These are phyloP conservation scores for Thaumetopoea pityocampa DNA, from an alignment of 1,140 invertebrate genomes.

Conservation along the genomic window DNA sequence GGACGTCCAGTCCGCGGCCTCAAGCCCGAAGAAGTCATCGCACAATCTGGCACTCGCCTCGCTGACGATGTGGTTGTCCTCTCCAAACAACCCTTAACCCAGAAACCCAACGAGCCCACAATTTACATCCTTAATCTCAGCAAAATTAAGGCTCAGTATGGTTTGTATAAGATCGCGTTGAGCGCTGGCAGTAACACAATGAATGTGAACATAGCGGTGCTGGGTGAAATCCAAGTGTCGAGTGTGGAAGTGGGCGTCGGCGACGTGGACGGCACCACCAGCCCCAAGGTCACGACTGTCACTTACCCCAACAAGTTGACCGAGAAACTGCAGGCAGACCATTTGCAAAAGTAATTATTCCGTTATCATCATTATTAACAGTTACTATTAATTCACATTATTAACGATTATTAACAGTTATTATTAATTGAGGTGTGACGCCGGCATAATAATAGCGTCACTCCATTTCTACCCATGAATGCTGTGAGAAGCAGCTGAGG, in stretches of 20 bases:
- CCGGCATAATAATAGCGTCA: no score
- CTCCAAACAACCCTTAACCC: conserved; percentile 76
- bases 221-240: conserved; percentile 85
- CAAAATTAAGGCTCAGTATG: conserved; percentile 86
- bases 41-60: conserved; percentile 84
- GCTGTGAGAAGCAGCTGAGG: no score
- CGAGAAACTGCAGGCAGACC: conserved; percentile 86
- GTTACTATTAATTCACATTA: no score
- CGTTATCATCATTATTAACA: no score
- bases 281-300: conserved; percentile 86
- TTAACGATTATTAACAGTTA: neutral
- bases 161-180: conserved; percentile 89
- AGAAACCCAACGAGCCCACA: conserved; percentile 76
- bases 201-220: conserved; percentile 83
- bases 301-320: conserved; percentile 83
- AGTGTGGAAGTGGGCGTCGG: conserved; percentile 91
- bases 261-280: conserved; percentile 91
- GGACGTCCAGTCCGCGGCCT: conserved; percentile 81
- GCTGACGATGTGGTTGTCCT: conserved; percentile 87
- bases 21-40: conserved; percentile 81
- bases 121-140: conserved; percentile 89
- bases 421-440: no score
- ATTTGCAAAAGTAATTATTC: conserved; percentile 85
- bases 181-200: conserved; percentile 83
- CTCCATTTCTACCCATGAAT: no score